Conservation (phyloP, 1,140 invertebrate species). For the Drosophila kohkoa region DNA sequence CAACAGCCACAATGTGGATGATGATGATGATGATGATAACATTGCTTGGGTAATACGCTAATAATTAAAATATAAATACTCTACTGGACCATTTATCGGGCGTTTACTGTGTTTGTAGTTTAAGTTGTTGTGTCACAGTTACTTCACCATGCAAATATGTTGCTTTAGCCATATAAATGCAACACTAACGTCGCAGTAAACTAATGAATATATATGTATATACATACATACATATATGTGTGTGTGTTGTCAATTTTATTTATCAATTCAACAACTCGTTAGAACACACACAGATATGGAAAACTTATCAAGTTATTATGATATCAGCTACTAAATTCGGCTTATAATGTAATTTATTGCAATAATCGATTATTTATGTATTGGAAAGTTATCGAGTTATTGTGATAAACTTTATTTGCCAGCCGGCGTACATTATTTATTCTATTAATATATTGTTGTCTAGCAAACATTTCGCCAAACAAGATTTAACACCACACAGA, state of each 20-base stretch:
- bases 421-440: constrained; percentile 3
- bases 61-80: background rate
- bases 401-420: background rate
- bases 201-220: constrained; percentile 6
- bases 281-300: background rate
- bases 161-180: constrained; percentile 74
- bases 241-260: constrained; percentile 4
- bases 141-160: constrained; percentile 81
- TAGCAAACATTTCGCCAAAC: background rate
- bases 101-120: constrained; percentile 45
- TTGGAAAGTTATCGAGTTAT: background rate
- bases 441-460: constrained; percentile 14
- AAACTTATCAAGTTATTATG: constrained; percentile 3
- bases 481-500: background rate
- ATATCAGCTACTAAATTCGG: constrained; percentile 7
- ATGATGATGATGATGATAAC: background rate
- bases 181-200: constrained; percentile 45
- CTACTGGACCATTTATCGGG: constrained; percentile 3
- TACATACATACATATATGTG: background rate
- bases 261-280: background rate
- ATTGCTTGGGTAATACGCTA: background rate
- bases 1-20: background rate
- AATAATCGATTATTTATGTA: background rate
- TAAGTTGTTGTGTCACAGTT: constrained; percentile 53
- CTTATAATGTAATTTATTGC: background rate